Base-by-base conservation (phyloP, 1,140 invertebrate species). In the Aethina tumida region DNA sequence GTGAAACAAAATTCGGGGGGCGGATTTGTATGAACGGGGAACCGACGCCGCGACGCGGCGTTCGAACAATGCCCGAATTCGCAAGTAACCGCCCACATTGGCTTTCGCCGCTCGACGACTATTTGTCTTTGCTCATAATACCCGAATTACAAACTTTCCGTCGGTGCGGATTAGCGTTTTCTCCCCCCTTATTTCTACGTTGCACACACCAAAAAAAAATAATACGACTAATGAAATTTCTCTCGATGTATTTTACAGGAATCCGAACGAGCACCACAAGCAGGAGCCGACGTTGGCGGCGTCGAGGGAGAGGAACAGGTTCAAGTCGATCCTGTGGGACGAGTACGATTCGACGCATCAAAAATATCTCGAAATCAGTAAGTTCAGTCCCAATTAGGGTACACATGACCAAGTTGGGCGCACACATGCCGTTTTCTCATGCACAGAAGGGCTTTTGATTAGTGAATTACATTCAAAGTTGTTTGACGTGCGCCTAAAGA, bases 341-440 rank as follows among this genome's bases (percentile, higher is more conserved):
- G 79, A 86, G 53, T 94, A 92, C 60, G 87, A 93, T 57, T 80
- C 81, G 2, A 68, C 86, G 10, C 85, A 91, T 66, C 87, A 93
- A 55, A 89, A 91, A 57, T 94, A 92, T 66, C 70, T 94, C 44
- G 86, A 91, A 73, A 89, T 95, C 44, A 84, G 88, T 91, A 65
- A 81, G 75, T 66, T 26, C 8, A 16, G 5, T 17, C 3, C 4
- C n/a, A n/a, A n/a, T n/a, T n/a, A n/a, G n/a, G n/a, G n/a, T n/a
- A n/a, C n/a, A n/a, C n/a, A n/a, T n/a, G n/a, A n/a, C n/a, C n/a
- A n/a, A n/a, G n/a, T n/a, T n/a, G n/a, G n/a, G n/a, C n/a, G n/a
- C n/a, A n/a, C n/a, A n/a, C n/a, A n/a, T n/a, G n/a, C n/a, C n/a
- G n/a, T n/a, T n/a, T n/a, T n/a, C n/a, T n/a, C n/a, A n/a, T n/a